These are phyloP conservation scores for Helicoverpa zea DNA, from an alignment of 1,140 invertebrate genomes.

Conservation along the genomic window DNA sequence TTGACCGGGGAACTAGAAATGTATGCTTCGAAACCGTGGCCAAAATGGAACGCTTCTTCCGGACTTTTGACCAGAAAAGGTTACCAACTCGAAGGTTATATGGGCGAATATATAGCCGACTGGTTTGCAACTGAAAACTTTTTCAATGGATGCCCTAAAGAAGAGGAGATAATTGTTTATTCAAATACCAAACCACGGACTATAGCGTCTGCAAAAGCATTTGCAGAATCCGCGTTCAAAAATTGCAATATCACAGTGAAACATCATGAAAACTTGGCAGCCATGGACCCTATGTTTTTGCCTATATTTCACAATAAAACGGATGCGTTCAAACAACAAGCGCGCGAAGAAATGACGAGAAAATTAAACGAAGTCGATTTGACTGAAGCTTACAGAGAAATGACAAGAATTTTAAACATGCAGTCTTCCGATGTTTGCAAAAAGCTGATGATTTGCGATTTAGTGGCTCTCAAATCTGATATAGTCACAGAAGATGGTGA, in stretches of 20 bases:
- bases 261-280: constrained; percentile 57
- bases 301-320: constrained; percentile 67
- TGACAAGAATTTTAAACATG: constrained; percentile 72
- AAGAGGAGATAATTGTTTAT: constrained; percentile 65
- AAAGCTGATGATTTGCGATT: constrained; percentile 64
- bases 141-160: constrained; percentile 63
- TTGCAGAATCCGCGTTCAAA: constrained; percentile 67
- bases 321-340: constrained; percentile 57
- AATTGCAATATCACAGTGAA: constrained; percentile 65
- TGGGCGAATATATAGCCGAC: constrained; percentile 43
- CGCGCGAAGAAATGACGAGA: constrained; percentile 64
- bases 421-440: constrained; percentile 67
- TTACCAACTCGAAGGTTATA: constrained; percentile 28
- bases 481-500: constrained; percentile 64
- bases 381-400: constrained; percentile 60
- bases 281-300: constrained; percentile 74
- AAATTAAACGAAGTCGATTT: constrained; percentile 64
- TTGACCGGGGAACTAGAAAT: constrained; percentile 49
- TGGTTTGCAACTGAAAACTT: constrained; percentile 58
- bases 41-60: constrained; percentile 29
- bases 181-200: constrained; percentile 73
- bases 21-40: constrained; percentile 34
- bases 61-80: constrained; percentile 43
- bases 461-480: constrained; percentile 59
- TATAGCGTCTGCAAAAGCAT: constrained; percentile 68